phyloP scores from a whole-genome alignment of 2,113 vertebrate genomes.

The Zapus hudsonius region DNA sequence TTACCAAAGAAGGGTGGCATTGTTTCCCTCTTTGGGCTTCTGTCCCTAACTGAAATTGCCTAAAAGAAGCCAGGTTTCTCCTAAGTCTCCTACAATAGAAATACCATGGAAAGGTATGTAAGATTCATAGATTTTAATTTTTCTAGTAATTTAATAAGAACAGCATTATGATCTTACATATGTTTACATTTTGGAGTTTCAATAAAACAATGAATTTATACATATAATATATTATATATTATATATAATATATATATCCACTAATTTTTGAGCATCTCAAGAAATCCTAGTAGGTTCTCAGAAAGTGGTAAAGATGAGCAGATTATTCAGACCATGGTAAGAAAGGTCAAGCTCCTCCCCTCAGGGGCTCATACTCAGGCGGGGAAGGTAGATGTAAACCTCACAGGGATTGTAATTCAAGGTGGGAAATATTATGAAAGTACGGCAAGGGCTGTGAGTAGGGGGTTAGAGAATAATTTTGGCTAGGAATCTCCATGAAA shows the following conservation, averaged over 20 bases:
- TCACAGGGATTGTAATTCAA: background rate
- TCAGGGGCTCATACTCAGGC: background rate
- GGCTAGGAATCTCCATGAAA: background rate
- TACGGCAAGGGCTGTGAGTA: background rate
- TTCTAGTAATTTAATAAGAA: constrained; percentile 11
- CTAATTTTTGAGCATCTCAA: background rate
- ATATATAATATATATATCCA: no score
- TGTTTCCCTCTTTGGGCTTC: no score
- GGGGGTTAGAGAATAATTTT: background rate
- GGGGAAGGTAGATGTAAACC: background rate
- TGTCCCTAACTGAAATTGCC: no score
- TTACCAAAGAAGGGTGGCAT: no score
- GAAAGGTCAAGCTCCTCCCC: background rate
- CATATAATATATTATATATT: background rate
- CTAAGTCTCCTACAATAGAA: no score
- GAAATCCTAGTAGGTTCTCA: background rate
- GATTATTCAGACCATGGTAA: background rate
- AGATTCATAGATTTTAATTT: background rate
- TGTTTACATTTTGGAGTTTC: background rate
- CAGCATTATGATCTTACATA: background rate
- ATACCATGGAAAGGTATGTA: constrained; percentile 4
- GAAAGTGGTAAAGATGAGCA: background rate
- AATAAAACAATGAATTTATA: background rate
- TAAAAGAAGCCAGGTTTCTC: no score
- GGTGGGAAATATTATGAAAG: background rate